These are phyloP conservation scores for Drosophila nebulosa DNA, from an alignment of 1,140 invertebrate species.

Conservation along the genomic window DNA sequence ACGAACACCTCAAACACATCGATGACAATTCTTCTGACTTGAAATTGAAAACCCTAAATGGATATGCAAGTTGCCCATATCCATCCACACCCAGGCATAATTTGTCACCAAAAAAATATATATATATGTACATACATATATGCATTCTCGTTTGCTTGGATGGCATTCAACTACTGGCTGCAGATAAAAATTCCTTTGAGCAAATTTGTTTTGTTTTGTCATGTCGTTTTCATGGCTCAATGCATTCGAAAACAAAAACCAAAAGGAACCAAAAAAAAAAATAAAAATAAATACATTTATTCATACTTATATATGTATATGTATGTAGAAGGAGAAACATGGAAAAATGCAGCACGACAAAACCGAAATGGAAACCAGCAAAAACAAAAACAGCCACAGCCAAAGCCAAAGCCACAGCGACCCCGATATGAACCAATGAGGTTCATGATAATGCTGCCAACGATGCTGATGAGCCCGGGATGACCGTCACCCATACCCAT, in stretches of 20 bases:
- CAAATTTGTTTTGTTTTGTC: slow-evolving; percentile 80
- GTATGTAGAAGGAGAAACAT: background rate
- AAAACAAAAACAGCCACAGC: slow-evolving; percentile 16
- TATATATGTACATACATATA: background rate
- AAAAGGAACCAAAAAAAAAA: slow-evolving; percentile 1
- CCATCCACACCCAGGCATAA: slow-evolving; percentile 20
- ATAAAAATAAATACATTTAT: too few species aligned
- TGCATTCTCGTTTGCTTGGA: too few species aligned
- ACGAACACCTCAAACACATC: slow-evolving; percentile 43
- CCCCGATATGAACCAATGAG: slow-evolving; percentile 17
- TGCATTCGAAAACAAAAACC: slow-evolving; percentile 40
- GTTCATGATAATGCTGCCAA: background rate
- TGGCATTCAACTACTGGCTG: slow-evolving; percentile 18
- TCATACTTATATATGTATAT: slow-evolving; percentile 17
- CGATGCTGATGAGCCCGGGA: background rate
- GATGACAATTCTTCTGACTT: slow-evolving; percentile 49
- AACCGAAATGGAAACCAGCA: slow-evolving; percentile 50
- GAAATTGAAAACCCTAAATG: slow-evolving; percentile 48
- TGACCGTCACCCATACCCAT: slow-evolving; percentile 5
- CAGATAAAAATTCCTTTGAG: slow-evolving; percentile 41
- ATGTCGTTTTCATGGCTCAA: slow-evolving; percentile 78
- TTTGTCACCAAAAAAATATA: slow-evolving; percentile 52
- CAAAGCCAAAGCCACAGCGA: background rate
- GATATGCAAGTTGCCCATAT: background rate
- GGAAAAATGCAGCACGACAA: background rate